Evolutionary conservation across 2,888 invertebrate species (phyloP).

Genomic region (Acheta domesticus): DNA sequence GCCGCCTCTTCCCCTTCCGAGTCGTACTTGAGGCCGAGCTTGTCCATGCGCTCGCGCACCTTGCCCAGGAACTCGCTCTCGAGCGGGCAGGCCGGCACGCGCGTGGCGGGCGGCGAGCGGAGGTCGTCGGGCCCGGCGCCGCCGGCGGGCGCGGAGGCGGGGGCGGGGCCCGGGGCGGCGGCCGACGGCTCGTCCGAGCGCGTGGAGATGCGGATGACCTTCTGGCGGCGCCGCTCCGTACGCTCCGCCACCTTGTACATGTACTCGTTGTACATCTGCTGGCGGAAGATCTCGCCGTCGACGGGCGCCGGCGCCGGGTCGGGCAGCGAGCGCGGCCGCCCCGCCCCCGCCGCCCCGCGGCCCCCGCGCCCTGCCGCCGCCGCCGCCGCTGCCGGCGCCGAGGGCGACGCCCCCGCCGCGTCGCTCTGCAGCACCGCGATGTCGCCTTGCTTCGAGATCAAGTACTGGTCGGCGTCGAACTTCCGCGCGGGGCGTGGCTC

Average conservation of each 20-base stretch:
- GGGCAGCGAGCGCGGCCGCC: neutral
- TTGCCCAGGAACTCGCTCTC: slow-evolving; percentile 75
- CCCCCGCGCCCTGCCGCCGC: slow-evolving; percentile 32
- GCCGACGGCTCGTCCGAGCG: slow-evolving; percentile 22
- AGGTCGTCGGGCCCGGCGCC: slow-evolving; percentile 43
- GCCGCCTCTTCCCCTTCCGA: slow-evolving; percentile 44
- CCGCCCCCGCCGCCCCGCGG: too few relatives aligned
- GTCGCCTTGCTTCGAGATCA: slow-evolving; percentile 52
- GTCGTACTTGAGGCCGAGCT: slow-evolving; percentile 58
- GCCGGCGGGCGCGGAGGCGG: neutral
- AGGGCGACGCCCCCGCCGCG: slow-evolving; percentile 38
- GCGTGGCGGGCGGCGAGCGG: neutral
- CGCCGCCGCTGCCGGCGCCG: slow-evolving; percentile 33
- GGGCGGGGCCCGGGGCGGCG: slow-evolving; percentile 20
- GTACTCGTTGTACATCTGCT: slow-evolving; percentile 82
- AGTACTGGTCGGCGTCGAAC: slow-evolving; percentile 47
- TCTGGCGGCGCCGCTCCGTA: slow-evolving; percentile 72
- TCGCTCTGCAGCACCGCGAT: slow-evolving; percentile 45
- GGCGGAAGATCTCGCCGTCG: slow-evolving; percentile 61
- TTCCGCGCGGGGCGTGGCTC: slow-evolving; percentile 22
- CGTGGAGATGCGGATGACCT: slow-evolving; percentile 71
- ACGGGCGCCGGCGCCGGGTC: slow-evolving; percentile 54
- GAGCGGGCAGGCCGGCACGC: slow-evolving; percentile 47
- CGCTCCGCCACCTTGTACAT: slow-evolving; percentile 73
- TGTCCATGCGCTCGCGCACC: slow-evolving; percentile 68